Evolutionary conservation across 2,113 vertebrate species (phyloP).

Genomic region (Odobenus rosmarus): DNA sequence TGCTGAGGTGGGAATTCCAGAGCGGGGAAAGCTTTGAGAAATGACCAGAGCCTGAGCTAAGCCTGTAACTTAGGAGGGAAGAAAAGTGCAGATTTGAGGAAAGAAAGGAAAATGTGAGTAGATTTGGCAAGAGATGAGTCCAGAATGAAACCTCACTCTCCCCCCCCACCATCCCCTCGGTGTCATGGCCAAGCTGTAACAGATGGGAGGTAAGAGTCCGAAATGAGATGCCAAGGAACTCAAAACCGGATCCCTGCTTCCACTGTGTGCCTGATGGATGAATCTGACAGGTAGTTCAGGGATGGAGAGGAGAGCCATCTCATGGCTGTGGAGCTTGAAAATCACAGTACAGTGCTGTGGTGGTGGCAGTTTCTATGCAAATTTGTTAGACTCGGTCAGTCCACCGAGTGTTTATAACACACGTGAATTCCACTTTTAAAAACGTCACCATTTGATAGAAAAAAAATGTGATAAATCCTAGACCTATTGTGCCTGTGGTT

Average conservation of each 20-base stretch:
- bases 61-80: background rate
- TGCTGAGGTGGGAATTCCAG: background rate
- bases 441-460: constrained; percentile 31
- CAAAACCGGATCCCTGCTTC: background rate
- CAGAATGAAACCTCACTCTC: background rate
- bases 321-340: background rate
- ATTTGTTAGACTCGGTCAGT: background rate
- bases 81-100: background rate
- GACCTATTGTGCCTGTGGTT: constrained; percentile 9
- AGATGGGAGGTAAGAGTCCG: background rate
- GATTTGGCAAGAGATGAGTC: background rate
- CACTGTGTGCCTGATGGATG: background rate
- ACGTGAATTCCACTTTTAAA: background rate
- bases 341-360: background rate
- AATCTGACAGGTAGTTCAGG: background rate
- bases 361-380: background rate
- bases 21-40: background rate
- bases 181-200: background rate
- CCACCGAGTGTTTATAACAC: background rate
- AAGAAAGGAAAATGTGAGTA: background rate
- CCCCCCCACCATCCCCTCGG: background rate
- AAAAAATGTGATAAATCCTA: background rate
- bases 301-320: background rate
- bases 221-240: background rate
- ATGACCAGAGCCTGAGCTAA: background rate